Base-by-base conservation (phyloP, 2,113 vertebrate genomes). In the Forbesichthys agassizii region DNA sequence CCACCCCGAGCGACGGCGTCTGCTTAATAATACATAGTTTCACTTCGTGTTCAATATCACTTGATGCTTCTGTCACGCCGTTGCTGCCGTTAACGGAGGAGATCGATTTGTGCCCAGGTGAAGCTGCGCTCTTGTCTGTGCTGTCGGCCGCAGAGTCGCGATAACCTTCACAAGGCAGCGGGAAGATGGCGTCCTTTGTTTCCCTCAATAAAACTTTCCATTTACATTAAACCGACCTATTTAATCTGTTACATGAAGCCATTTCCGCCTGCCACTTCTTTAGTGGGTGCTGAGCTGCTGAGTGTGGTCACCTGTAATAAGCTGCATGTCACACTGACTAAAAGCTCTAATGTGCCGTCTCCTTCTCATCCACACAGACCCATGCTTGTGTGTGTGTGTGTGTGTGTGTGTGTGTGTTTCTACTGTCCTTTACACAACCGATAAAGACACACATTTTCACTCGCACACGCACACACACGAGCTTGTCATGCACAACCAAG, bases 271-370 rank as follows among this genome's bases (percentile, higher is more conserved):
- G 58, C 33, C 61, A 64, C 57, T 61, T 77, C 68, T 86, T 79
- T 67, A 81, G 81, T 47, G 62, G 64, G 64, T 61, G 33, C 48
- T 0, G 51, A 69, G 77, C 78, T 73, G 61, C 58, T 59, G 56
- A 83, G 71, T 68, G 73, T 72, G 78, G 52, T 75, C 76, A 71
- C 74, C 87, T 84, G 73, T 81, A 78, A 78, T 78, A 71, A 80
- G 85, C 64, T 49, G 66, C 9, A 4, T 49, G 33, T 72, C 78
- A 51, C 53, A 59, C 63, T 0, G 69, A 63, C 79, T 79, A 76
- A 89, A 84, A 89, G 83, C 63, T 1, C 20, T 84, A 81, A 84
- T 86, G 81, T 68, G 61, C 77, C 20, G 11, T 68, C 73, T 77
- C 75, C 70, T 63, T 73, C 76, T 42, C 5, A 6, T 3, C 81